A percentile compares a stretch with the other conserved stretches of the same genome.
phyloP scores from a whole-genome alignment of 1,140 invertebrate species.

The Saxidomus purpurata region DNA sequence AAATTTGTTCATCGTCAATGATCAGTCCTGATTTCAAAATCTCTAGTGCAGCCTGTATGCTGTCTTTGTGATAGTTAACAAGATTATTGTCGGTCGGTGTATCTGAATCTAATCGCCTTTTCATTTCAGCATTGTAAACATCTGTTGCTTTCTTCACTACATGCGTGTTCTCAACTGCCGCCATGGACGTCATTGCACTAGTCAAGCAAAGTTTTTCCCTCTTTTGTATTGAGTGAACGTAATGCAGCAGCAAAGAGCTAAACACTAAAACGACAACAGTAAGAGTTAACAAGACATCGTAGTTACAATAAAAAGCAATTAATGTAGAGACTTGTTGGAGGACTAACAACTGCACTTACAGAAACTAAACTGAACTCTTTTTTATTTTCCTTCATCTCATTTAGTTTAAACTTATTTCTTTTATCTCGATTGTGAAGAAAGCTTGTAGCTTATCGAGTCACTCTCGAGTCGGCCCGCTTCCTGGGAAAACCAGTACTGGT shows the following conservation, averaged over 20 bases:
- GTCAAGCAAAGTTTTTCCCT: background rate
- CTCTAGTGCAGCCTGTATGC: background rate
- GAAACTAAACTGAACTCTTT: no score
- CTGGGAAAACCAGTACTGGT: no score
- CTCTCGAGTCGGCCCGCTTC: no score
- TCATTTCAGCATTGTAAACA: background rate
- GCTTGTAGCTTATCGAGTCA: no score
- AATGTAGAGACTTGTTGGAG: no score
- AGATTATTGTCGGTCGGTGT: background rate
- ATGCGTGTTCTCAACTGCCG: background rate
- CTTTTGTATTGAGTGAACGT: background rate
- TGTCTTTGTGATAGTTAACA: background rate
- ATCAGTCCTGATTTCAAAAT: background rate
- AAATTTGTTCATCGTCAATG: background rate
- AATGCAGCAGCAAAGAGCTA: background rate
- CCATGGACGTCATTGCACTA: background rate
- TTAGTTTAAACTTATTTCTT: no score
- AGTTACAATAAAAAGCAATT: no score
- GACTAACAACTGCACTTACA: no score
- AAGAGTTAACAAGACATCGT: no score
- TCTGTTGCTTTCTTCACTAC: background rate
- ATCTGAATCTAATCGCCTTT: background rate
- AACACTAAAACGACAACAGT: no score
- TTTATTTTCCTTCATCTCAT: no score
- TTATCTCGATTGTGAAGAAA: no score